Percentiles rank a stretch among this genome's conserved stretches.
Conservation (phyloP, 2,113 vertebrate species). For the Periophthalmus modestus region DNA sequence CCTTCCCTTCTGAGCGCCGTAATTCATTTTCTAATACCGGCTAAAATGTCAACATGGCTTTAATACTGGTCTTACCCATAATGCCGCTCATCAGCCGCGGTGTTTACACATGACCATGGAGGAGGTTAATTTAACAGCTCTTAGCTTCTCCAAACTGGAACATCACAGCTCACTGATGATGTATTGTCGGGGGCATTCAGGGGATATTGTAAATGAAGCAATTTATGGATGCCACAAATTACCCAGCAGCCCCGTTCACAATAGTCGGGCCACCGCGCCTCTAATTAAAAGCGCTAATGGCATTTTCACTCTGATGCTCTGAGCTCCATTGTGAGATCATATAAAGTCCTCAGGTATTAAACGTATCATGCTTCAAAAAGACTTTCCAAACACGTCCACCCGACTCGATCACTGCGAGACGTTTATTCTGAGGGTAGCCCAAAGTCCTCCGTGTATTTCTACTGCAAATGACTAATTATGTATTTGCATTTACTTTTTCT, state of each 20-base stretch:
- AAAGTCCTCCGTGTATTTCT: too few relatives aligned
- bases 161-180: constrained; percentile 11
- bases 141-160: constrained; percentile 12
- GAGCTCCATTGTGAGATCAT: background rate
- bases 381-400: too few relatives aligned
- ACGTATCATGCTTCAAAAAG: background rate
- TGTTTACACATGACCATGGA: constrained; percentile 19
- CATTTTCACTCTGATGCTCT: background rate
- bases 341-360: background rate
- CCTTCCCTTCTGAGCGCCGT: background rate
- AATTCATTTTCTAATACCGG: background rate
- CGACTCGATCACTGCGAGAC: too few relatives aligned
- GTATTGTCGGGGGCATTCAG: constrained; percentile 3
- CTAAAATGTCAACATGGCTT: constrained; percentile 30
- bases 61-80: constrained; percentile 29
- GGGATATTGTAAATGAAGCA: constrained; percentile 15
- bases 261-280: constrained; percentile 1
- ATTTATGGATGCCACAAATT: constrained; percentile 18
- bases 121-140: constrained; percentile 17
- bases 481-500: too few relatives aligned
- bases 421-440: too few relatives aligned
- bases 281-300: constrained; percentile 36
- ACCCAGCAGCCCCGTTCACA: constrained; percentile 13
- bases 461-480: too few relatives aligned
- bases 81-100: constrained; percentile 23